These are phyloP conservation scores for Trinectes maculatus DNA, from an alignment of 2,113 vertebrate species.

Conservation along the genomic window DNA sequence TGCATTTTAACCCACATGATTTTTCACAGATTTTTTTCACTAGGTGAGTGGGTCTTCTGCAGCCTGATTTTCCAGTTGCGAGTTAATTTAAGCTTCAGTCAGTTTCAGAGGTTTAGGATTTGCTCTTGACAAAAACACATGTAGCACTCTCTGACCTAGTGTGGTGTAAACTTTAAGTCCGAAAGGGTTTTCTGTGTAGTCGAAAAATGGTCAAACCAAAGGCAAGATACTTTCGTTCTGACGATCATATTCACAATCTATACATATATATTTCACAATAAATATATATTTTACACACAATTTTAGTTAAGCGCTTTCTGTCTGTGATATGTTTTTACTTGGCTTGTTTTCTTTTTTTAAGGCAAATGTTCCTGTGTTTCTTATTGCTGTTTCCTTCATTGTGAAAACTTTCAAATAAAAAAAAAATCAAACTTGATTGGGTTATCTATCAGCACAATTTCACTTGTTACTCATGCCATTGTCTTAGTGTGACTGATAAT, in stretches of 20 bases:
- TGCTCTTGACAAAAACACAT: neutral
- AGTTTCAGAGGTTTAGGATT: neutral
- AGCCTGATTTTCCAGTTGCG: constrained; percentile 11
- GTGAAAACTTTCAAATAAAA: constrained; percentile 56
- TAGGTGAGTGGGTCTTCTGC: constrained; percentile 28
- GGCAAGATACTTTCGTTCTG: constrained; percentile 2
- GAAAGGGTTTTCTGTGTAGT: accelerated
- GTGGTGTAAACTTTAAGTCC: too few relatives aligned
- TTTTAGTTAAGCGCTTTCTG: too few relatives aligned
- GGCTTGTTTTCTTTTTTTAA: constrained; percentile 15
- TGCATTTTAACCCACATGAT: neutral
- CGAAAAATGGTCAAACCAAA: constrained; percentile 4
- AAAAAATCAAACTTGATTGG: neutral
- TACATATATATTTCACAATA: too few relatives aligned
- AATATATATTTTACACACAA: too few relatives aligned
- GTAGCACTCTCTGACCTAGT: neutral
- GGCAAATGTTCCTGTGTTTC: constrained; percentile 32
- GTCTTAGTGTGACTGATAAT: neutral
- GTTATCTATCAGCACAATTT: neutral
- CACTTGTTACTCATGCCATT: neutral
- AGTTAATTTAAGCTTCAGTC: neutral
- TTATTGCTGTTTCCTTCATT: constrained; percentile 40
- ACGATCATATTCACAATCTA: neutral
- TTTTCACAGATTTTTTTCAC: constrained; percentile 6
- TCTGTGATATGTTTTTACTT: constrained; percentile 36